These are phyloP conservation scores for Todiramphus saurophagus DNA, from an alignment of 2,113 vertebrate genomes.

Conservation along the genomic window DNA sequence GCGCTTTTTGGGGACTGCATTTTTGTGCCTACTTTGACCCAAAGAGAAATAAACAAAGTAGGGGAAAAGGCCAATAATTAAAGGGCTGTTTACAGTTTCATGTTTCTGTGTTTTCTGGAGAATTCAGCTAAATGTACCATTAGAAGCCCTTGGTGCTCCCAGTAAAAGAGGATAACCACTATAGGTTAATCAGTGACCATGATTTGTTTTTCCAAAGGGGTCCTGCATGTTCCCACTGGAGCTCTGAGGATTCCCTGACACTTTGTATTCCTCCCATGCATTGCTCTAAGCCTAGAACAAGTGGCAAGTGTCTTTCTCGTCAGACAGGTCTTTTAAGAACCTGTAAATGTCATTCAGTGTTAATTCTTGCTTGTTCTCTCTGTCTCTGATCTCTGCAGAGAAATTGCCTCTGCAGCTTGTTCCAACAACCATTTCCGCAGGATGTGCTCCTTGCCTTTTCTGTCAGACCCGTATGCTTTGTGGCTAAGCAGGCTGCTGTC, in stretches of 20 bases:
- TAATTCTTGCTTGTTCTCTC: not conserved
- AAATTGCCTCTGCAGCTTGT: not conserved
- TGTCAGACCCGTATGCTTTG: not conserved
- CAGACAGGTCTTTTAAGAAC: not conserved
- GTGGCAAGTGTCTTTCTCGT: not conserved
- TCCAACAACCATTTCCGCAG: conserved; percentile 6
- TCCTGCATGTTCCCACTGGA: not conserved
- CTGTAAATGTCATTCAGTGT: not conserved
- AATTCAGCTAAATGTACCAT: not conserved
- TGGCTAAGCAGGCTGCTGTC: not conserved
- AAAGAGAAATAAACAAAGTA: not conserved
- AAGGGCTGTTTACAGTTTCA: not conserved
- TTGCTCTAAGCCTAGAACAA: not conserved
- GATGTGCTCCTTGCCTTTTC: not conserved
- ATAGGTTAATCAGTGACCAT: fast-evolving
- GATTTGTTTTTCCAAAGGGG: not conserved
- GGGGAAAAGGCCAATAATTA: not conserved
- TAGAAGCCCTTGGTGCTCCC: not conserved
- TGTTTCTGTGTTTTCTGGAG: not conserved
- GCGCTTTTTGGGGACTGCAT: not conserved
- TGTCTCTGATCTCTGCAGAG: not conserved
- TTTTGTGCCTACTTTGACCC: not conserved
- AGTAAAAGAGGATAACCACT: not conserved
- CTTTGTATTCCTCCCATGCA: not conserved
- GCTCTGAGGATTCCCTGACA: not conserved